Conservation (phyloP, 2,797 vertebrate genomes). For the Cercopithecus mitis region DNA sequence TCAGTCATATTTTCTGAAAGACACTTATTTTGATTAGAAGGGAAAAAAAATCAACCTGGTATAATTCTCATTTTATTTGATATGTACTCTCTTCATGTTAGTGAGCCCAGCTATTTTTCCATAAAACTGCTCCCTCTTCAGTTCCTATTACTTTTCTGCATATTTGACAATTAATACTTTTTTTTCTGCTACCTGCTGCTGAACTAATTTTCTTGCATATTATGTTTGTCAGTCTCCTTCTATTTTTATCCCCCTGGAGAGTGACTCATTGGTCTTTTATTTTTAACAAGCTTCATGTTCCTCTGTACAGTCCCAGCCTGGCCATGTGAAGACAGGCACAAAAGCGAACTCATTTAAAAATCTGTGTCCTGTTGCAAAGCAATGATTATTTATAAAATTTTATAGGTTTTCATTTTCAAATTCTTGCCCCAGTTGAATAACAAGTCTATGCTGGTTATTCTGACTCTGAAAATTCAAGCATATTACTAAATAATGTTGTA, state of each 20-base stretch:
- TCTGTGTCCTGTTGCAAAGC: constrained; percentile 58
- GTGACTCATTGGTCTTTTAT: constrained; percentile 73
- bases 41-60: not conserved
- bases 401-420: not conserved
- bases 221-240: constrained; percentile 65
- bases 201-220: constrained; percentile 58
- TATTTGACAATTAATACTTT: constrained; percentile 55
- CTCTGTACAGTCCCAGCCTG: constrained; percentile 44
- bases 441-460: not conserved
- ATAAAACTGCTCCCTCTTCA: not conserved
- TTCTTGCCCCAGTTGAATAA: not conserved
- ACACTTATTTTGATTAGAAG: constrained; percentile 57
- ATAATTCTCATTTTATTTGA: constrained; percentile 22
- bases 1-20: constrained; percentile 51
- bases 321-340: constrained; percentile 56
- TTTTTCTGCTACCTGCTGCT: constrained; percentile 47
- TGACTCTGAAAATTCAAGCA: not conserved
- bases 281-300: constrained; percentile 74
- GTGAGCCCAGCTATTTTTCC: not conserved
- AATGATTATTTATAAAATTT: not conserved
- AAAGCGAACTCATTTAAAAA: constrained; percentile 68
- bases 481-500: not conserved
- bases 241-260: constrained; percentile 79
- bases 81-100: not conserved
- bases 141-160: constrained; percentile 49